Evolutionary conservation across 2,888 invertebrate genomes (phyloP), one percentile per base, ranked within the genome.

Genomic region (Steinernema hermaphroditum): DNA sequence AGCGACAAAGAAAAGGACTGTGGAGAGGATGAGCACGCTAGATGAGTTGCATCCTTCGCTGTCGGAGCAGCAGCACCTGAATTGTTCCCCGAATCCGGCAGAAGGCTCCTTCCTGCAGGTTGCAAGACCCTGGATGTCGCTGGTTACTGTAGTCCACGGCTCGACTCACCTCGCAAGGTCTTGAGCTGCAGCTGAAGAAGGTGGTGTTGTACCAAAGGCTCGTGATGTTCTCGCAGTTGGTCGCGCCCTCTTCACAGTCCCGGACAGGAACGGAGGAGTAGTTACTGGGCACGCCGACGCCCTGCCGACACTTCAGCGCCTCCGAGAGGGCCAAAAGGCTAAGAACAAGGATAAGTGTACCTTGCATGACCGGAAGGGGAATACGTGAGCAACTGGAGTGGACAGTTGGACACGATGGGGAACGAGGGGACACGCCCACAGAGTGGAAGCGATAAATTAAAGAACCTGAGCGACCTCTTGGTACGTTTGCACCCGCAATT

Each of bases 131-230:
- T 54, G 27, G 19, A 54, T 9, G 16, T 46, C 46, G n/a, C 16
- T 6, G 16, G 6, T 16, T 46, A 19, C 22, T 16, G 22, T 46
- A 54, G 27, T 16, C 14, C 54, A 8, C n/a, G 8, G n/a, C 6
- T 4, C 54, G 22, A 54, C 54, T 37, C 54, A 27, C 9, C 12
- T 19, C 27, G 27, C 54, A 54, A 27, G 9, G 9, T 8, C 27
- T 4, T 6, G 12, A 12, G 54, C 54, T 54, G 27, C 54, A 54
- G 6, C 24, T 27, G 27, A 54, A 54, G 19, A 19, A 54, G 4
- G 54, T 27, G 4, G 54, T 54, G 27, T 54, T 54, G 16, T 24
- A 54, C 54, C 54, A 54, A n/a, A 54, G 22, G 6, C n/a, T 54
- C 6, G 54, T 54, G 54, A 54, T 27, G 54, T 54, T 54, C 27